Evolutionary conservation across 1,140 invertebrate genomes (phyloP).

Genomic region (Leptinotarsa undecemlineata): DNA sequence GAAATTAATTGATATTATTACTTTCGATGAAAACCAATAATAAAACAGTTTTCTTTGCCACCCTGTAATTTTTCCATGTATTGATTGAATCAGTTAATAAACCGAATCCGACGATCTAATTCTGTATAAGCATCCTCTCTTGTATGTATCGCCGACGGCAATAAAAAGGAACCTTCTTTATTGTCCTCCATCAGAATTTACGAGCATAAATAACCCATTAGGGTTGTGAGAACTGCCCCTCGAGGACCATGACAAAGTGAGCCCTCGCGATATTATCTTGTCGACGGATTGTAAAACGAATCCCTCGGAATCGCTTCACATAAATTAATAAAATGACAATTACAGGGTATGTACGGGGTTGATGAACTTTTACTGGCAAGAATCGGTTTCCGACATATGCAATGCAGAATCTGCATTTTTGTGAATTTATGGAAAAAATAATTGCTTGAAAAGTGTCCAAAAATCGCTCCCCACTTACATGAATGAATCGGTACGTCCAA

Average conservation of each 20-base stretch:
- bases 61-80: background rate
- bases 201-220: slow-evolving; percentile 29
- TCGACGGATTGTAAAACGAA: slow-evolving; percentile 21
- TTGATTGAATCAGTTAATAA: slow-evolving; percentile 3
- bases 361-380: background rate
- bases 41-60: too few species aligned
- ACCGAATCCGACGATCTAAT: background rate
- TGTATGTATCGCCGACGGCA: slow-evolving; percentile 11
- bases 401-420: too few species aligned
- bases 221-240: slow-evolving; percentile 20
- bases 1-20: too few species aligned
- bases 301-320: slow-evolving; percentile 8
- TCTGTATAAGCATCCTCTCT: background rate
- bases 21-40: too few species aligned
- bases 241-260: slow-evolving; percentile 24
- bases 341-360: background rate
- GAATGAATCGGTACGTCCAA: too few species aligned
- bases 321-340: slow-evolving; percentile 3
- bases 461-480: too few species aligned
- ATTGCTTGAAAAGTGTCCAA: too few species aligned
- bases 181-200: slow-evolving; percentile 19
- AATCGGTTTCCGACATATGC: too few species aligned
- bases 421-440: too few species aligned
- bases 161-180: slow-evolving; percentile 21
- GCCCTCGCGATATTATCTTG: slow-evolving; percentile 23